Evolutionary conservation across 2,797 vertebrate genomes (phyloP).

Genomic region (Sebastiscus albofasciatus): DNA sequence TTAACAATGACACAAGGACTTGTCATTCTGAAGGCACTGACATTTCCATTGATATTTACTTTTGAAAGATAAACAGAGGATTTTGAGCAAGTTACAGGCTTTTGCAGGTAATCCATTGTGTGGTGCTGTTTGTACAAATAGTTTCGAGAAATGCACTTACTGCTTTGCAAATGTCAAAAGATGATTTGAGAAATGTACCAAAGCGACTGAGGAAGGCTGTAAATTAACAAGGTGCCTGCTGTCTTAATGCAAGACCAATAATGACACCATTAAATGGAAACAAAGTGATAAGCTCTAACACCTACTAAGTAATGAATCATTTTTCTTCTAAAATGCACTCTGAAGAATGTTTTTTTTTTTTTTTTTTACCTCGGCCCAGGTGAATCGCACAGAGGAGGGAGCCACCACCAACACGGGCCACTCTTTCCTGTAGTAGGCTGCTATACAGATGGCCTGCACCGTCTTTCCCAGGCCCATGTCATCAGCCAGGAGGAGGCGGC

Average conservation of each 20-base stretch:
- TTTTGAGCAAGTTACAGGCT: too few relatives aligned
- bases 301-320: constrained; percentile 2
- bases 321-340: background rate
- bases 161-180: too few relatives aligned
- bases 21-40: too few relatives aligned
- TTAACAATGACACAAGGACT: too few relatives aligned
- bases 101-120: too few relatives aligned
- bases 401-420: constrained; percentile 95
- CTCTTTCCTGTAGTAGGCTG: constrained; percentile 92
- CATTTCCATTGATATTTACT: too few relatives aligned
- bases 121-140: too few relatives aligned
- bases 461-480: constrained; percentile 99
- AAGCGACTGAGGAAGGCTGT: too few relatives aligned
- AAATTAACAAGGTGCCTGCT: background rate
- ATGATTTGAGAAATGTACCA: too few relatives aligned
- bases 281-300: constrained; percentile 12
- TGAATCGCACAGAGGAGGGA: constrained; percentile 95
- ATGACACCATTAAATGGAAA: constrained; percentile 34
- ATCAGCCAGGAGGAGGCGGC: constrained; percentile 95
- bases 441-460: constrained; percentile 97
- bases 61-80: too few relatives aligned
- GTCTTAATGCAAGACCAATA: constrained; percentile 21
- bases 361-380: constrained; percentile 93
- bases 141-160: too few relatives aligned
- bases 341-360: background rate